phyloP scores from a whole-genome alignment of 2,888 invertebrate genomes.

The Clusia tigrina region DNA sequence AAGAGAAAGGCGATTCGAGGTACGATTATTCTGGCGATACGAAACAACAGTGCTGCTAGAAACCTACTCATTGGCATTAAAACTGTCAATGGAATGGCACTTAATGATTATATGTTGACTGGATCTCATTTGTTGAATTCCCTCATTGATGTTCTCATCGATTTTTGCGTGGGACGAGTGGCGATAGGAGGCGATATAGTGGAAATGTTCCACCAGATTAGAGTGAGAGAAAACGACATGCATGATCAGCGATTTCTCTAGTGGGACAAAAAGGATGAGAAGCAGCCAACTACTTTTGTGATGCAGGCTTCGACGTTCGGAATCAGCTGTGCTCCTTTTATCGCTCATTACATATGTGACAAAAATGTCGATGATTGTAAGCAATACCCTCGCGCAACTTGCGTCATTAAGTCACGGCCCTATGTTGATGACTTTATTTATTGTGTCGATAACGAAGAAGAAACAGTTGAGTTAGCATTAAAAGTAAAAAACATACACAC shows the following conservation, averaged over 20 bases:
- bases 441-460: too few relatives aligned
- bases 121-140: neutral
- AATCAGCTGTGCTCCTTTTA: neutral
- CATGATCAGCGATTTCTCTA: neutral
- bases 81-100: conserved; percentile 11
- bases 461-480: too few relatives aligned
- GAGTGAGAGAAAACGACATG: neutral
- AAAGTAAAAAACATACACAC: too few relatives aligned
- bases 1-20: conserved; percentile 27
- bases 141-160: neutral
- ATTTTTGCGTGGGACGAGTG: neutral
- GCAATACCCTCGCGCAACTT: too few relatives aligned
- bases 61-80: conserved; percentile 25
- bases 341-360: neutral
- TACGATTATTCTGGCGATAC: conserved; percentile 37
- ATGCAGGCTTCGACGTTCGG: too few relatives aligned
- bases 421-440: too few relatives aligned
- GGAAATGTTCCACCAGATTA: too few relatives aligned
- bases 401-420: too few relatives aligned
- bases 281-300: neutral
- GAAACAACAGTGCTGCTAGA: conserved; percentile 25
- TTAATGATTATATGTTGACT: neutral
- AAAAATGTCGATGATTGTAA: neutral
- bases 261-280: neutral
- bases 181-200: neutral